phyloP scores from a whole-genome alignment of 2,113 vertebrate genomes.

The Gavia stellata region DNA sequence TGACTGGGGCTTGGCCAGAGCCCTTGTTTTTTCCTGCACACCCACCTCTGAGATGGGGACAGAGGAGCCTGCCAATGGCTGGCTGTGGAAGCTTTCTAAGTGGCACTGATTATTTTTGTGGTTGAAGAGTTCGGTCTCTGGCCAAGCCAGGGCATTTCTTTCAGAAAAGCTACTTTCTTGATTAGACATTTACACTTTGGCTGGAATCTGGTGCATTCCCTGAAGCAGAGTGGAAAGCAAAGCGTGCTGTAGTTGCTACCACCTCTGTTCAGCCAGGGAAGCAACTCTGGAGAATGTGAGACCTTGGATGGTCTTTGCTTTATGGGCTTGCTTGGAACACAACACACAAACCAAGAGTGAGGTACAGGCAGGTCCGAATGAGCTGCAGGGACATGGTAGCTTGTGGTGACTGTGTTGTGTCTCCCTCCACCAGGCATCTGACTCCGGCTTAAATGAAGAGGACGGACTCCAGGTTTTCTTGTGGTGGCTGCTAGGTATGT shows the following conservation, averaged over 20 bases:
- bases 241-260: neutral
- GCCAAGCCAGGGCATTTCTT: neutral
- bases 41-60: neutral
- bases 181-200: fast-evolving
- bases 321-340: neutral
- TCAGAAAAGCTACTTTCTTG: neutral
- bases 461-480: constrained; percentile 78
- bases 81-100: no score
- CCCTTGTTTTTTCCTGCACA: neutral
- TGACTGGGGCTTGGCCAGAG: neutral
- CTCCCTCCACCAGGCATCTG: constrained; percentile 71
- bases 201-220: neutral
- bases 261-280: neutral
- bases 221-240: neutral
- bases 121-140: fast-evolving
- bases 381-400: neutral
- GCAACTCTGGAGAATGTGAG: neutral
- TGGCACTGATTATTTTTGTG: neutral
- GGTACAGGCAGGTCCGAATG: neutral
- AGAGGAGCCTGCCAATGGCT: neutral
- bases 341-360: neutral
- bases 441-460: constrained; percentile 69
- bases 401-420: neutral
- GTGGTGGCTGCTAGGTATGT: constrained; percentile 90
- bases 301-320: neutral